Evolutionary conservation across 1,140 invertebrate genomes (phyloP).

Genomic region (Philopotamus ludificatus): DNA sequence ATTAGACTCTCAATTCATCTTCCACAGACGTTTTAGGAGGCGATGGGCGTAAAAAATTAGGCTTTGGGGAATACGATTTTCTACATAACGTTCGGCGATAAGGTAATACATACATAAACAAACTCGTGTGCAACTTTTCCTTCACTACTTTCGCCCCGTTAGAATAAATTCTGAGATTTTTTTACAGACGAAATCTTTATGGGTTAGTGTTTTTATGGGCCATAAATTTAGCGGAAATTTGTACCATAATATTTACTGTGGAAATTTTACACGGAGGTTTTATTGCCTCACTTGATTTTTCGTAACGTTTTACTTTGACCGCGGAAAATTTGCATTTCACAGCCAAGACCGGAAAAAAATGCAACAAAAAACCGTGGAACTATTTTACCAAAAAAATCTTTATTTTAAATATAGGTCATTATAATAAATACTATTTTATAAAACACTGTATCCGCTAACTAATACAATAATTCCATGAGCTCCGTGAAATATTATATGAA

Average conservation of each 20-base stretch:
- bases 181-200: conserved; percentile 22
- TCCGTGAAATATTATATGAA: too few species aligned
- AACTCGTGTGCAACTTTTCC: conserved; percentile 5
- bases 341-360: too few species aligned
- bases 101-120: background rate
- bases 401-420: too few species aligned
- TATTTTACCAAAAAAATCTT: too few species aligned
- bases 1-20: too few species aligned
- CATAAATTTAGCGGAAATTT: conserved; percentile 27
- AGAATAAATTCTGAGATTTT: conserved; percentile 12
- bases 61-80: background rate
- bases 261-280: conserved; percentile 19
- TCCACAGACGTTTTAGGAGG: too few species aligned
- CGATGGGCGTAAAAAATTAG: background rate
- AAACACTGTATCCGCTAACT: too few species aligned
- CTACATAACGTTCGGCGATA: background rate
- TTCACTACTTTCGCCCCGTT: background rate
- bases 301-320: conserved; percentile 18
- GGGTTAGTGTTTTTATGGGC: conserved; percentile 26
- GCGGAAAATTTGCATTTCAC: conserved; percentile 25
- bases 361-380: too few species aligned
- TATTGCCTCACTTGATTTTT: conserved; percentile 24
- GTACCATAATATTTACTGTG: conserved; percentile 21
- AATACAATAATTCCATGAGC: too few species aligned
- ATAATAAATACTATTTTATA: too few species aligned